These are phyloP conservation scores for Chesias legatella DNA, from an alignment of 2,888 invertebrate species.

Conservation along the genomic window DNA sequence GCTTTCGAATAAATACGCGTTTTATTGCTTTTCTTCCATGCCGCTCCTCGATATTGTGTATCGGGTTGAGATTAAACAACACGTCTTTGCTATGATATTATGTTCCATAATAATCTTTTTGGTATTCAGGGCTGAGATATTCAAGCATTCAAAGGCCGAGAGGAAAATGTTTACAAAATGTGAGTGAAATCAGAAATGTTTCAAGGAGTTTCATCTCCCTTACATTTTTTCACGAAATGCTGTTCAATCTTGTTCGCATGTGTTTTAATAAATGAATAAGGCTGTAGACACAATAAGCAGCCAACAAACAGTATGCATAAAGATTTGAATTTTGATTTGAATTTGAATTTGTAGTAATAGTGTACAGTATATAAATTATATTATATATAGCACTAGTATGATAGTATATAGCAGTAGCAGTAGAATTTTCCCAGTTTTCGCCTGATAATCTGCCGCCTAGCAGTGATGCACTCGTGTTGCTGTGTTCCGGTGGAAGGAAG, in stretches of 20 bases:
- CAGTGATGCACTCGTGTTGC: too few relatives aligned
- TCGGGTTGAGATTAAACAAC: conserved; percentile 52
- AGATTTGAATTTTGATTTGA: not conserved
- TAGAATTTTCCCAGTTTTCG: too few relatives aligned
- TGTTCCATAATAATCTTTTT: conserved; percentile 25
- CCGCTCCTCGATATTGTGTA: conserved; percentile 59
- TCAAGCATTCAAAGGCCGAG: not conserved
- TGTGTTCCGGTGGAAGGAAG: too few relatives aligned
- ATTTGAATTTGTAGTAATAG: too few relatives aligned
- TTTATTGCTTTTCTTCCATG: conserved; percentile 69
- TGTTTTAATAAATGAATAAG: conserved; percentile 1
- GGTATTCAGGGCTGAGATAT: conserved; percentile 4
- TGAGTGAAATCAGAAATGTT: not conserved
- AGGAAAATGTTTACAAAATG: not conserved
- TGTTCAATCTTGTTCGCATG: conserved; percentile 1
- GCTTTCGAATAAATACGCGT: conserved; percentile 74
- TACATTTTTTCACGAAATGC: not conserved
- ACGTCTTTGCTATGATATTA: conserved; percentile 32
- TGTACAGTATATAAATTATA: too few relatives aligned
- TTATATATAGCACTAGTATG: too few relatives aligned
- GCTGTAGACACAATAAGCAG: not conserved
- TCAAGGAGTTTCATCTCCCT: not conserved
- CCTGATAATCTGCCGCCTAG: too few relatives aligned
- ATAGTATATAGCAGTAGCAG: too few relatives aligned
- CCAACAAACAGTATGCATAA: not conserved